Conservation (phyloP, 2,797 vertebrate species). For the Gallirallus australis region DNA sequence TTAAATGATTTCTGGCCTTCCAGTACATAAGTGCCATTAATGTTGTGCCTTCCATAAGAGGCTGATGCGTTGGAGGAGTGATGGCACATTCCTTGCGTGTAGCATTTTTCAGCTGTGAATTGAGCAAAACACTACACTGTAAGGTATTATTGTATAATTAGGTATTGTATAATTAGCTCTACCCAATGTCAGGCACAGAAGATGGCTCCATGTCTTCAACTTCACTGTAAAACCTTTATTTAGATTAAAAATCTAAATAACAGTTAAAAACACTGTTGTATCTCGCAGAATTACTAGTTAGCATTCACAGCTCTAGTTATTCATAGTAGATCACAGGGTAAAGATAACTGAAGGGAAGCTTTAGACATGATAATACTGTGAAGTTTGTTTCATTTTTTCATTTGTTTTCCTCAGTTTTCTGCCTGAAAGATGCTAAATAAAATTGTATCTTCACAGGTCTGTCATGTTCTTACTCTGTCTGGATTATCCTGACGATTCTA, state of each 20-base stretch:
- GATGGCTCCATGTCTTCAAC: neutral
- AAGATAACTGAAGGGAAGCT: neutral
- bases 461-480: conserved; percentile 77
- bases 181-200: neutral
- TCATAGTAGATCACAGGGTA: neutral
- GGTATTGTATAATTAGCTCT: neutral
- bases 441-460: conserved; percentile 58
- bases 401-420: neutral
- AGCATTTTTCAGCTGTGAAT: neutral
- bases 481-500: conserved; percentile 68
- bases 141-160: neutral
- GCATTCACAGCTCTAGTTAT: neutral
- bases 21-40: neutral
- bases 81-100: neutral
- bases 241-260: neutral
- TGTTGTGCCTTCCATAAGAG: neutral
- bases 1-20: neutral
- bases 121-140: neutral
- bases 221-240: neutral
- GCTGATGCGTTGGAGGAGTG: neutral
- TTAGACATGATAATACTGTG: neutral
- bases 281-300: neutral
- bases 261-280: neutral
- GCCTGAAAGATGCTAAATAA: conserved; percentile 7
- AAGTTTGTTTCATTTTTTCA: neutral